Evolutionary conservation across 1,140 invertebrate genomes (phyloP), one percentile per base, ranked within the genome.

Genomic region (Drosophila santomea): DNA sequence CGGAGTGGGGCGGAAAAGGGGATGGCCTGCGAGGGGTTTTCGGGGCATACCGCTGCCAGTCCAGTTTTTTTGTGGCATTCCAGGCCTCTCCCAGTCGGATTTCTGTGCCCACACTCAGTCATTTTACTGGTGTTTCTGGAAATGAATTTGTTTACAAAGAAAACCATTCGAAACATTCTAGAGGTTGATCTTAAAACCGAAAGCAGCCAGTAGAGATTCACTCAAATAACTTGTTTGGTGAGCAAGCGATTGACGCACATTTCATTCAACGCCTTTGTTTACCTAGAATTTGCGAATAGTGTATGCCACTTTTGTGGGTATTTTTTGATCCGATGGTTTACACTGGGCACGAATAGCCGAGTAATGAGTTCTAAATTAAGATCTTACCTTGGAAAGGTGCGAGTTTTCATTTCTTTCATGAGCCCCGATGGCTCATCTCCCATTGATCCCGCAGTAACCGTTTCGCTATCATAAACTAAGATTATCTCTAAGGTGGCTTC

Each of bases 1-100:
- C 25, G 32, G 39, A 28, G 51, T 10, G 41, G 10, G n/a, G 36
- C n/a, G 55, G 48, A 47, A 50, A 44, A 20, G 8, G 51, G 52
- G 38, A 43, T 51, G 61, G 63, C 52, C 55, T 41, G 17, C 28
- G 15, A 2, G 1, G 55, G 15, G 20, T 25, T 11, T 39, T 8
- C 12, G 44, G 17, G 39, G 41, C 2, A 54, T 23, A 8, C 36
- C 32, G 47, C 43, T 67, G 72, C 48, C 51, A 84, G 78, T 81
- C 81, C 82, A 86, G 81, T 86, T 58, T 47, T 45, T 76, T 38
- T 15, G 8, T 48, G 66, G 76, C 66, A 84, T 80, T 75, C 81
- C 61, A 51, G 32, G 23, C 55, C 60, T 62, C 59, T 80, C 62
- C 56, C 57, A 45, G 10, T 23, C 38, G 43, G 4, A 41, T 6